phyloP scores from a whole-genome alignment of 2,797 vertebrate genomes.

The Vultur gryphus region DNA sequence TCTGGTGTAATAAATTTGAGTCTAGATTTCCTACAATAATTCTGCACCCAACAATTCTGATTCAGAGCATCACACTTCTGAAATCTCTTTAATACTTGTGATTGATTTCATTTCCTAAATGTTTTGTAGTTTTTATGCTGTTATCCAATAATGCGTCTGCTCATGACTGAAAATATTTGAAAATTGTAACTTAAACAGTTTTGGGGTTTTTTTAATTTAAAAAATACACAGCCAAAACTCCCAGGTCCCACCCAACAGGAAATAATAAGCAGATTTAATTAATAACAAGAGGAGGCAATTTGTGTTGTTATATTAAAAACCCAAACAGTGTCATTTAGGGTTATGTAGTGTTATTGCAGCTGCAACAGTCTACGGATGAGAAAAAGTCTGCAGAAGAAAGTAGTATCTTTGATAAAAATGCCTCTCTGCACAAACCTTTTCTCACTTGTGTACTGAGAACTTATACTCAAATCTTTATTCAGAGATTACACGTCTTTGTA shows the following conservation, averaged over 20 bases:
- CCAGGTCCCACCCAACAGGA: constrained; percentile 9
- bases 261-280: constrained; percentile 29
- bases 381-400: background rate
- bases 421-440: background rate
- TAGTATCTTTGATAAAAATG: background rate
- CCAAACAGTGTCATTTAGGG: background rate
- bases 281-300: constrained; percentile 5
- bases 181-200: background rate
- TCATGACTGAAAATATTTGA: background rate
- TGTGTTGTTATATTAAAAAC: background rate
- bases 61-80: background rate
- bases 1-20: background rate
- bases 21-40: background rate
- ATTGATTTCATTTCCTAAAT: background rate
- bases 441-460: background rate
- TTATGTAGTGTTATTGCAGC: background rate
- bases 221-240: background rate
- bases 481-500: background rate
- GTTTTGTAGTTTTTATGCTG: background rate
- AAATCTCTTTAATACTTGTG: background rate
- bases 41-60: background rate
- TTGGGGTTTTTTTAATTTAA: background rate
- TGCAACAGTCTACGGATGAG: background rate
- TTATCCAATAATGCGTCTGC: background rate
- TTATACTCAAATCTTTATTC: background rate